Percentiles rank a stretch among this genome's conserved stretches.
Conservation (phyloP, 2,888 invertebrate species). For the Sinelater perroti region DNA sequence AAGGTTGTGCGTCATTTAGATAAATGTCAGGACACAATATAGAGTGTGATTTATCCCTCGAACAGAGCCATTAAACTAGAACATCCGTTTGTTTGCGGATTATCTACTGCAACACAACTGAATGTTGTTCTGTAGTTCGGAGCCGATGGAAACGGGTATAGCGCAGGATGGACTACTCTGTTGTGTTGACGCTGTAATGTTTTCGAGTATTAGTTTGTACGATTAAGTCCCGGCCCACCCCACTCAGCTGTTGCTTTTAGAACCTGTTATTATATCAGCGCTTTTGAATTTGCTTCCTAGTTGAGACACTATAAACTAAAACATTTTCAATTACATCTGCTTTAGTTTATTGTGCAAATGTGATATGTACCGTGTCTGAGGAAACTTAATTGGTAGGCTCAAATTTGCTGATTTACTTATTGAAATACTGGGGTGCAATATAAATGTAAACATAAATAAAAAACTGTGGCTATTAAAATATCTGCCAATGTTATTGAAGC, state of each 20-base stretch:
- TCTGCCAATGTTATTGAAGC: too few relatives aligned
- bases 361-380: too few relatives aligned
- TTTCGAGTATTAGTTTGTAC: neutral
- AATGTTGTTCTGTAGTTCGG: slow-evolving; percentile 12
- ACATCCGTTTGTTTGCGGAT: slow-evolving; percentile 34
- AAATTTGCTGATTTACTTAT: too few relatives aligned
- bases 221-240: neutral
- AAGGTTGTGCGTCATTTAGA: slow-evolving; percentile 52
- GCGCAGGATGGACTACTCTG: neutral
- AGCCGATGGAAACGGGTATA: neutral
- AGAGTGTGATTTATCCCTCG: slow-evolving; percentile 53
- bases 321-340: neutral
- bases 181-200: neutral
- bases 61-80: slow-evolving; percentile 32
- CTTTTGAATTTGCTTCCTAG: neutral
- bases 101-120: slow-evolving; percentile 29
- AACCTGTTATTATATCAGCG: too few relatives aligned
- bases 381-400: too few relatives aligned
- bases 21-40: slow-evolving; percentile 57
- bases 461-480: too few relatives aligned
- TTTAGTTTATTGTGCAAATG: neutral
- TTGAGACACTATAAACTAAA: too few relatives aligned
- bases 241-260: slow-evolving; percentile 5
- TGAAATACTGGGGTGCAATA: too few relatives aligned
- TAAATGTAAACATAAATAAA: too few relatives aligned